A percentile compares a stretch with the other conserved stretches of the same genome.
These are phyloP conservation scores for Nansenia antarctica DNA, from an alignment of 2,113 vertebrate genomes.

Conservation along the genomic window DNA sequence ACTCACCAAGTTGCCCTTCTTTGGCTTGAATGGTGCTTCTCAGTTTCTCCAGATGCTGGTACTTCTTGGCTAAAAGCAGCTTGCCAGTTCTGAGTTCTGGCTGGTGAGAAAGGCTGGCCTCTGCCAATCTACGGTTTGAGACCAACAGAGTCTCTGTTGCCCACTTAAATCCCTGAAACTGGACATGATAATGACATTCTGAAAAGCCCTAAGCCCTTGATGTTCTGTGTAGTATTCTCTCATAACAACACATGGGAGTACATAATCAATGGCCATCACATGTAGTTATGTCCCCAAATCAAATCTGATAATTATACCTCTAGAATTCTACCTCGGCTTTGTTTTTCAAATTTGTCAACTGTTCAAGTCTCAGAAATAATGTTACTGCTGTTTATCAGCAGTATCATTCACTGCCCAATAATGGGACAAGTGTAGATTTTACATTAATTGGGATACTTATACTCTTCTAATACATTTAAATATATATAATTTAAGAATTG, in stretches of 20 bases:
- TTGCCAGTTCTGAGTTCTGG: conserved; percentile 46
- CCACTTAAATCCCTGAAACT: conserved; percentile 51
- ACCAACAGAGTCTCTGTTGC: conserved; percentile 23
- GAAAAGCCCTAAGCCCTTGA: too few relatives aligned
- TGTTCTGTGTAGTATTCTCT: too few relatives aligned
- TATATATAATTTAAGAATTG: too few relatives aligned
- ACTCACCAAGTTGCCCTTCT: conserved; percentile 52
- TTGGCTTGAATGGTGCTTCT: conserved; percentile 42
- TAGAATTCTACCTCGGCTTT: too few relatives aligned
- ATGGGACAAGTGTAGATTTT: too few relatives aligned
- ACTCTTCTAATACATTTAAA: too few relatives aligned
- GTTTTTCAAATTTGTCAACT: too few relatives aligned
- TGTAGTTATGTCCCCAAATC: background rate
- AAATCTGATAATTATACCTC: too few relatives aligned
- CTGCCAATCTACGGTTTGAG: conserved; percentile 54
- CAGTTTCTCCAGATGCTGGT: conserved; percentile 47
- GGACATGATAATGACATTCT: background rate
- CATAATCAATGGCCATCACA: background rate
- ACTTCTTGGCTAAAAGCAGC: conserved; percentile 48
- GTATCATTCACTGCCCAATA: too few relatives aligned
- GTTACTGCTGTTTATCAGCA: too few relatives aligned
- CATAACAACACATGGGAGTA: background rate
- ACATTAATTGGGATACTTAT: too few relatives aligned
- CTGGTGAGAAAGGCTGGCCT: conserved; percentile 44
- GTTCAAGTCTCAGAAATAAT: too few relatives aligned